phyloP scores from a whole-genome alignment of 2,797 vertebrate genomes.

The Esox lucius region DNA sequence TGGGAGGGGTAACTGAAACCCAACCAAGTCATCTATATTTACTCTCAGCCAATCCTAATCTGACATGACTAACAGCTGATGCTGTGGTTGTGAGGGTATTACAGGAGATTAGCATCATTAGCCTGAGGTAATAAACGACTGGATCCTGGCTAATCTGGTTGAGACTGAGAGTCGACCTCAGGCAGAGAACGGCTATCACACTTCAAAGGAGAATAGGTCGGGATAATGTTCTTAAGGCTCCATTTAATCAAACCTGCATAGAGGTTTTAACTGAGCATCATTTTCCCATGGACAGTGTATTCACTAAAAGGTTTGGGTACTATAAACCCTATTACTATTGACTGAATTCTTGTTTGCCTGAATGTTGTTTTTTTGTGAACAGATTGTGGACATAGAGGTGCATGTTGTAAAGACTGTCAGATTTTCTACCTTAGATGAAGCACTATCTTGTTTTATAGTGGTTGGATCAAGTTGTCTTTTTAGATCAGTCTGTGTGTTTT shows the following conservation, averaged over 20 bases:
- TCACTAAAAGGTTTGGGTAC: neutral
- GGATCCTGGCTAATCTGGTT: neutral
- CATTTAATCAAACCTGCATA: neutral
- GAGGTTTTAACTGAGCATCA: neutral
- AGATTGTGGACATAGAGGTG: neutral
- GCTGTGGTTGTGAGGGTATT: slow-evolving; percentile 45
- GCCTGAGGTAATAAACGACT: slow-evolving; percentile 34
- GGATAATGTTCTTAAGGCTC: neutral
- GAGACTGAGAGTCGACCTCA: neutral
- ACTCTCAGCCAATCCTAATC: slow-evolving; percentile 41
- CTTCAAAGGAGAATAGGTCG: neutral
- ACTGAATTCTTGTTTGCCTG: neutral
- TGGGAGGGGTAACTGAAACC: slow-evolving; percentile 13
- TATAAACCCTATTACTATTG: neutral
- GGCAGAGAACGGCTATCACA: neutral
- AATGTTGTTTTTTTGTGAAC: neutral
- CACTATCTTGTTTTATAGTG: neutral
- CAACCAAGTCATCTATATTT: slow-evolving; percentile 36
- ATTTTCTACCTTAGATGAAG: neutral
- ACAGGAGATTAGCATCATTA: slow-evolving; percentile 59
- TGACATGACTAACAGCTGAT: slow-evolving; percentile 39
- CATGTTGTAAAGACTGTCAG: neutral
- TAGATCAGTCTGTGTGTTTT: neutral
- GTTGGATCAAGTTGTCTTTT: neutral
- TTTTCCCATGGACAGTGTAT: neutral